Conservation (phyloP, 1,140 invertebrate species). For the Tetramorium parvispinum region DNA sequence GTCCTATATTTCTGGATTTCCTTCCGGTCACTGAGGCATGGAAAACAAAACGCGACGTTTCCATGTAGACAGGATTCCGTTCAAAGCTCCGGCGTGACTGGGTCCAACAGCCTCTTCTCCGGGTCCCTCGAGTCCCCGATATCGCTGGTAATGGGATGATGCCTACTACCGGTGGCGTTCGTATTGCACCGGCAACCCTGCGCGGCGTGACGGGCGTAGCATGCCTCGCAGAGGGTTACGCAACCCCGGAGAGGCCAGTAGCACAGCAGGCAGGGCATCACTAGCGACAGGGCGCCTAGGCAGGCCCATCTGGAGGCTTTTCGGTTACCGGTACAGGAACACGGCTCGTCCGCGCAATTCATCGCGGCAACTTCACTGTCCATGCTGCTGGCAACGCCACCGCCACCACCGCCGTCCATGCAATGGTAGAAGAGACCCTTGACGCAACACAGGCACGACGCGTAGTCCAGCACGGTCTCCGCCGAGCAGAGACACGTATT, state of each 20-base stretch:
- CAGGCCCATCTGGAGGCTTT: constrained; percentile 93
- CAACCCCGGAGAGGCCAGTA: constrained; percentile 96
- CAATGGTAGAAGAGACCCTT: constrained; percentile 97
- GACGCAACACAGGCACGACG: constrained; percentile 96
- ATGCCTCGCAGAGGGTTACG: constrained; percentile 91
- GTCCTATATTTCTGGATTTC: neutral
- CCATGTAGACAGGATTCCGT: constrained; percentile 3
- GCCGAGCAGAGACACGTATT: constrained; percentile 94
- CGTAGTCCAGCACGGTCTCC: constrained; percentile 94
- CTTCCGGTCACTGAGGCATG: neutral
- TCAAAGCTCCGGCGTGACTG: constrained; percentile 83
- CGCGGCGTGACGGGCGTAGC: constrained; percentile 92
- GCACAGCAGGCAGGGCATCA: constrained; percentile 95
- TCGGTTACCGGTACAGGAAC: constrained; percentile 91
- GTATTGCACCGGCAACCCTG: constrained; percentile 89
- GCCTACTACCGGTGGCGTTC: constrained; percentile 86
- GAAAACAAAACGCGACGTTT: neutral
- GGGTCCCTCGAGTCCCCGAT: constrained; percentile 82
- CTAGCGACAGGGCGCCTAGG: constrained; percentile 91
- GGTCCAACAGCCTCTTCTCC: constrained; percentile 84
- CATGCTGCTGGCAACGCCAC: constrained; percentile 87
- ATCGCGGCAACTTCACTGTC: constrained; percentile 86
- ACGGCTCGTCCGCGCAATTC: constrained; percentile 93
- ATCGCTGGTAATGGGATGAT: constrained; percentile 81
- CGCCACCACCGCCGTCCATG: constrained; percentile 88